A percentile compares a stretch with the other conserved stretches of the same genome.
Evolutionary conservation across 1,140 invertebrate genomes (phyloP).

Genomic region (Hestina assimilis): DNA sequence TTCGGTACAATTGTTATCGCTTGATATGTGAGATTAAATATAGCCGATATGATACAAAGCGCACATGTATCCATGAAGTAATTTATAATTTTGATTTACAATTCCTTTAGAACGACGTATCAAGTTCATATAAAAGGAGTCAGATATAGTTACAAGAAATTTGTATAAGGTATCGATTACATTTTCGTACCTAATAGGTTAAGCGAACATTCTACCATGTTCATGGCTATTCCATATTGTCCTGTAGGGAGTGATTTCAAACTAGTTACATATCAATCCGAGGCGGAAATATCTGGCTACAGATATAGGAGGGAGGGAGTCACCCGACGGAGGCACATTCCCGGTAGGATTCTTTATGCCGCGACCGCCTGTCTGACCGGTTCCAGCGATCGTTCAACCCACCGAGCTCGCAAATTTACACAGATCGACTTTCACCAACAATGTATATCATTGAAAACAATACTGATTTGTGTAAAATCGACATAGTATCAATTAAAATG

Average conservation of each 20-base stretch:
- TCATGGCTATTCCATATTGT: constrained; percentile 16
- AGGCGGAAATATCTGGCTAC: constrained; percentile 52
- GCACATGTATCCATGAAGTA: not conserved
- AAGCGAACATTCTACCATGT: not conserved
- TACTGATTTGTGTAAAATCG: too few species aligned
- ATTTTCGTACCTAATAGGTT: not conserved
- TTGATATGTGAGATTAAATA: not conserved
- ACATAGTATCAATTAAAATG: too few species aligned
- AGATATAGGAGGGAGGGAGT: constrained; percentile 41
- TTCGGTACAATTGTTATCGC: not conserved
- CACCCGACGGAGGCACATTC: constrained; percentile 46
- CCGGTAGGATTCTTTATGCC: constrained; percentile 59
- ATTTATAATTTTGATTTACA: not conserved
- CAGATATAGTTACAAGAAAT: not conserved
- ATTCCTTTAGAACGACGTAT: too few species aligned
- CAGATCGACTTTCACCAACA: constrained; percentile 26
- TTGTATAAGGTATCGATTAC: constrained; percentile 1
- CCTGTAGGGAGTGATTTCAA: constrained; percentile 21
- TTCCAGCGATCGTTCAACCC: constrained; percentile 71
- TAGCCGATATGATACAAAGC: not conserved
- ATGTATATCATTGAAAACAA: constrained; percentile 15
- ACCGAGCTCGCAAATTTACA: constrained; percentile 54
- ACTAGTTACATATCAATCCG: constrained; percentile 38
- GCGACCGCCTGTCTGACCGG: constrained; percentile 58
- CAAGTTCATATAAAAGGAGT: not conserved